A percentile compares a stretch with the other conserved stretches of the same genome.
These are phyloP conservation scores for Peromyscus polionotus DNA, from an alignment of 2,113 vertebrate species.

Conservation along the genomic window DNA sequence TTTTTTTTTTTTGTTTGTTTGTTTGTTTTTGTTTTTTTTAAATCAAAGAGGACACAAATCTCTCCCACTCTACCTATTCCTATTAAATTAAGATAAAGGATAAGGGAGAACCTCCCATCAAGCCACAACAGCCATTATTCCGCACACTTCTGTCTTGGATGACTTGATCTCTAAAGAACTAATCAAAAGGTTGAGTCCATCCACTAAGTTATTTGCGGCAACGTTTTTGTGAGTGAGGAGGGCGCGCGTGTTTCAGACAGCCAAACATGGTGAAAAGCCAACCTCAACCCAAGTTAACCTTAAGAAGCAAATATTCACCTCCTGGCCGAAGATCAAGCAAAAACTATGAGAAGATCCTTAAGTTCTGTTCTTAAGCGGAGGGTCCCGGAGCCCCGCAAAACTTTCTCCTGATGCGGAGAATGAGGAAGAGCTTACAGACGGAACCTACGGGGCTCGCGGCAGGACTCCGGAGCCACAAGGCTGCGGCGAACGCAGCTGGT, in stretches of 20 bases:
- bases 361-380: not conserved
- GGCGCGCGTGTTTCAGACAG: not conserved
- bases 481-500: not conserved
- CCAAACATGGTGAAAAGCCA: conserved; percentile 66
- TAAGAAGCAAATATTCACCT: conserved; percentile 55
- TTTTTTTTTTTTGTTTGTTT: not conserved
- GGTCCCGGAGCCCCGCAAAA: not conserved
- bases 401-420: not conserved
- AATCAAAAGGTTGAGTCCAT: not conserved
- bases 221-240: not conserved
- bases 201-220: not conserved
- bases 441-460: not conserved
- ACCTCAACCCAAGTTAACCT: conserved; percentile 55
- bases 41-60: conserved; percentile 56
- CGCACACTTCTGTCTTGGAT: not conserved
- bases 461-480: not conserved
- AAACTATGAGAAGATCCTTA: not conserved
- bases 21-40: too few relatives aligned
- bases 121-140: conserved; percentile 22
- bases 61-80: conserved; percentile 7
- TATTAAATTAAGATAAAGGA: conserved; percentile 2
- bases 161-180: conserved; percentile 50
- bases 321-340: conserved; percentile 57
- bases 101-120: not conserved
- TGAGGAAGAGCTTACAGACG: not conserved